These are phyloP conservation scores for Drosophila saltans DNA, from an alignment of 1,140 invertebrate species.

Conservation along the genomic window DNA sequence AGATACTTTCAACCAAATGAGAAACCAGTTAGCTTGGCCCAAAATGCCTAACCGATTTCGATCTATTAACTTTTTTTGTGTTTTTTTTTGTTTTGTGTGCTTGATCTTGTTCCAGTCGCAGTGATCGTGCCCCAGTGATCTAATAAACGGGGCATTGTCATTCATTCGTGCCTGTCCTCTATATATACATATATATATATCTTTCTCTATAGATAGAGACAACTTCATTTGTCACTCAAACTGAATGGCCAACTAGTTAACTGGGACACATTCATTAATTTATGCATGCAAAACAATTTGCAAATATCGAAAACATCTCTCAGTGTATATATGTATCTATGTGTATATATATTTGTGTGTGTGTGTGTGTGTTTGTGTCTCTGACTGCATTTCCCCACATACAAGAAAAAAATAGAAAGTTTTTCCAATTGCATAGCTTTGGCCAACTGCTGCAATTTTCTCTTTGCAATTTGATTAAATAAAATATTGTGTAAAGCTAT, in stretches of 20 bases:
- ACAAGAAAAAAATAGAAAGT: slow-evolving; percentile 72
- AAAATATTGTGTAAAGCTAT: slow-evolving; percentile 82
- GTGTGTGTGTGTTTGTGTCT: slow-evolving; percentile 5
- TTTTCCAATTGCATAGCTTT: slow-evolving; percentile 50
- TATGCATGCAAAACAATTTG: slow-evolving; percentile 69
- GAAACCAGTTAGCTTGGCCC: slow-evolving; percentile 44
- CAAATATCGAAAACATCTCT: slow-evolving; percentile 37
- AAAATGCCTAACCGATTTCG: slow-evolving; percentile 24
- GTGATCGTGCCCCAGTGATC: slow-evolving; percentile 51
- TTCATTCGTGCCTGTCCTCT: slow-evolving; percentile 32
- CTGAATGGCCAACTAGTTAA: slow-evolving; percentile 43
- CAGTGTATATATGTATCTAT: slow-evolving; percentile 13
- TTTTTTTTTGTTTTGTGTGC: slow-evolving; percentile 3
- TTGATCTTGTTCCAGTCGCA: slow-evolving; percentile 30
- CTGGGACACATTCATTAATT: slow-evolving; percentile 75
- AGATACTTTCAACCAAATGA: slow-evolving; percentile 27
- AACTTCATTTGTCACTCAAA: slow-evolving; percentile 59
- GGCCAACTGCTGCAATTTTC: slow-evolving; percentile 73
- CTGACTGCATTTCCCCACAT: slow-evolving; percentile 60
- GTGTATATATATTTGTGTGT: no score
- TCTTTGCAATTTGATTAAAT: slow-evolving; percentile 81
- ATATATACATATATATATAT: slow-evolving; percentile 8
- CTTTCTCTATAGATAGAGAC: slow-evolving; percentile 1
- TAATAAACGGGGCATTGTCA: slow-evolving; percentile 57
- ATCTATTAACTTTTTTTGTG: slow-evolving; percentile 43